phyloP scores from a whole-genome alignment of 2,113 vertebrate species.

The Oceanodroma tethys region DNA sequence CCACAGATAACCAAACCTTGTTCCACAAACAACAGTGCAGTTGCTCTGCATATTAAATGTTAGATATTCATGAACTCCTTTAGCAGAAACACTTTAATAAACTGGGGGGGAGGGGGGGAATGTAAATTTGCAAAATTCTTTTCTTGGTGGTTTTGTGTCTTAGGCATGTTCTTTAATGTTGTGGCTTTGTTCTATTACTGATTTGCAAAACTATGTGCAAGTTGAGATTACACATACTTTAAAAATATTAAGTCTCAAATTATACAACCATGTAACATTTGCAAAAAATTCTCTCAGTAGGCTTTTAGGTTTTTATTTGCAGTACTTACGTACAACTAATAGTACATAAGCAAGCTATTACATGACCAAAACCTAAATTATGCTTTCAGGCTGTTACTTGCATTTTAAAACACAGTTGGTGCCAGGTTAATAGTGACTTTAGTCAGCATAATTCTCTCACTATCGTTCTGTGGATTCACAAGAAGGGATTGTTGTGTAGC shows the following conservation, averaged over 20 bases:
- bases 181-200: background rate
- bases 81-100: background rate
- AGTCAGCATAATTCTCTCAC: background rate
- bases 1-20: background rate
- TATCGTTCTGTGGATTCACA: background rate
- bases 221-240: background rate
- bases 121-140: background rate
- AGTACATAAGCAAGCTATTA: background rate
- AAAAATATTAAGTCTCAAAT: background rate
- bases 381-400: background rate
- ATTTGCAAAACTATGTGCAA: background rate
- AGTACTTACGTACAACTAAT: background rate
- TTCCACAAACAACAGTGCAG: background rate
- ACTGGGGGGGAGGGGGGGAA: background rate
- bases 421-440: background rate
- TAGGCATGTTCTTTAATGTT: background rate
- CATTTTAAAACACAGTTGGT: background rate
- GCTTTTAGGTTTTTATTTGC: background rate
- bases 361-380: background rate
- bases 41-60: background rate
- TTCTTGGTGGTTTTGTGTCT: background rate
- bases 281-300: background rate
- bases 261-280: background rate
- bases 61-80: background rate
- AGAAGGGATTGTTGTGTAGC: background rate